phyloP scores from a whole-genome alignment of 2,888 invertebrate species.

The Synanthedon formicaeformis region DNA sequence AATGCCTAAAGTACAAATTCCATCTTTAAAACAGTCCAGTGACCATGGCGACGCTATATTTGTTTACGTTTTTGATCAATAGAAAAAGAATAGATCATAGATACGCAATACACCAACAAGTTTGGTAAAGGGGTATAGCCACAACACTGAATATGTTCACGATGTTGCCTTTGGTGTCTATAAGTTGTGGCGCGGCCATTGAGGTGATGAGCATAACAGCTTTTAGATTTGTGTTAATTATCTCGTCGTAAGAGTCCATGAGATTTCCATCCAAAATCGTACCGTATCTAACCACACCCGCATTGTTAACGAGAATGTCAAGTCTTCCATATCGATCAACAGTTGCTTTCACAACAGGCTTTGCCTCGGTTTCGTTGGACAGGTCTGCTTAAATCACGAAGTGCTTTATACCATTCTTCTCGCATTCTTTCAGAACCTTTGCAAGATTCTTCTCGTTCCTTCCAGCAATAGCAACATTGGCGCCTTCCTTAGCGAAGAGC shows the following conservation, averaged over 20 bases:
- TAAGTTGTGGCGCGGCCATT: slow-evolving; percentile 6
- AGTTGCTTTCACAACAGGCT: slow-evolving; percentile 18
- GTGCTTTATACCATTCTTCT: slow-evolving; percentile 13
- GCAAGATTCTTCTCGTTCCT: slow-evolving; percentile 75
- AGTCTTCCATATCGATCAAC: slow-evolving; percentile 22
- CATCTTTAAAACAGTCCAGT: too few species aligned
- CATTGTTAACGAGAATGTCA: slow-evolving; percentile 12
- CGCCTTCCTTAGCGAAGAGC: slow-evolving; percentile 73
- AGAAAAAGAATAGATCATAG: too few species aligned
- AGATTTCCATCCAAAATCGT: background rate
- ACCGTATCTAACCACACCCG: background rate
- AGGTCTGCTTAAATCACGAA: slow-evolving; percentile 24
- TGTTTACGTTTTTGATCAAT: too few species aligned
- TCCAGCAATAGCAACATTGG: slow-evolving; percentile 72
- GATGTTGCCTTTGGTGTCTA: slow-evolving; percentile 8
- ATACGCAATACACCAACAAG: slow-evolving; percentile 3
- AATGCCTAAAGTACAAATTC: too few species aligned
- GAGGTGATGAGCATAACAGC: slow-evolving; percentile 4
- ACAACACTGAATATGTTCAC: slow-evolving; percentile 6
- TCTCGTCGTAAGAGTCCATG: slow-evolving; percentile 4
- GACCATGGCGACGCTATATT: too few species aligned
- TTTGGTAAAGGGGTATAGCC: background rate
- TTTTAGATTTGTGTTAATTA: slow-evolving; percentile 7
- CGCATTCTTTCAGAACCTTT: slow-evolving; percentile 47
- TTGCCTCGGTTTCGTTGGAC: slow-evolving; percentile 19